Percentiles rank a stretch among this genome's conserved stretches.
Evolutionary conservation across 1,140 invertebrate genomes (phyloP).

Genomic region (Pentalonia nigronervosa): DNA sequence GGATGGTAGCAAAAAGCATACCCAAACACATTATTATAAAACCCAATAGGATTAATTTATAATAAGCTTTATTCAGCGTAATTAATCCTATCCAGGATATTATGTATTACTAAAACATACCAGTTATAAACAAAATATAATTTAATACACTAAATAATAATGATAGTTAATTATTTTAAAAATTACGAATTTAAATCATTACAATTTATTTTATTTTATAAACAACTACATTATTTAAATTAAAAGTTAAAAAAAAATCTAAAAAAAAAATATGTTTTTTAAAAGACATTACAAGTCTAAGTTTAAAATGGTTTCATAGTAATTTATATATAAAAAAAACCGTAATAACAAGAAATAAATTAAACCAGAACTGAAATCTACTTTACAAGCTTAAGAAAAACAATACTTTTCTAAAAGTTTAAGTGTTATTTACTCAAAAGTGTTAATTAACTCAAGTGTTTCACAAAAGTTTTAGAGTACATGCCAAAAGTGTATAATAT

Average conservation of each 20-base stretch:
- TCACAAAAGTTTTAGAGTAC: not conserved
- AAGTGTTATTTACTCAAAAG: not conserved
- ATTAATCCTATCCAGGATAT: not conserved
- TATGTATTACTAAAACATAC: not conserved
- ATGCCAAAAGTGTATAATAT: not conserved
- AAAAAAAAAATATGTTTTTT: not conserved
- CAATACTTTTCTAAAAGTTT: slow-evolving; percentile 14
- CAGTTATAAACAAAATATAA: not conserved
- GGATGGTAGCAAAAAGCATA: too few species aligned
- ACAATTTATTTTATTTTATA: not conserved
- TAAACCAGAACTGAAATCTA: not conserved
- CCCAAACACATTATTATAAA: too few species aligned
- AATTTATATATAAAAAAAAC: not conserved
- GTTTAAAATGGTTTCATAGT: not conserved
- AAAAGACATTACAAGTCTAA: not conserved
- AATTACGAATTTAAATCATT: not conserved
- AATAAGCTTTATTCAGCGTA: not conserved
- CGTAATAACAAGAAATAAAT: not conserved
- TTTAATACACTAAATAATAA: not conserved
- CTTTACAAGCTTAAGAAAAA: slow-evolving; percentile 26
- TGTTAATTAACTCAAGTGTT: not conserved
- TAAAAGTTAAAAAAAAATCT: not conserved
- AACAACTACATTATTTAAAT: not conserved
- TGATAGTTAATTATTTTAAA: not conserved
- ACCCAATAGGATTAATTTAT: not conserved